phyloP scores from a whole-genome alignment of 2,888 invertebrate species.

The Harmothoe impar region DNA sequence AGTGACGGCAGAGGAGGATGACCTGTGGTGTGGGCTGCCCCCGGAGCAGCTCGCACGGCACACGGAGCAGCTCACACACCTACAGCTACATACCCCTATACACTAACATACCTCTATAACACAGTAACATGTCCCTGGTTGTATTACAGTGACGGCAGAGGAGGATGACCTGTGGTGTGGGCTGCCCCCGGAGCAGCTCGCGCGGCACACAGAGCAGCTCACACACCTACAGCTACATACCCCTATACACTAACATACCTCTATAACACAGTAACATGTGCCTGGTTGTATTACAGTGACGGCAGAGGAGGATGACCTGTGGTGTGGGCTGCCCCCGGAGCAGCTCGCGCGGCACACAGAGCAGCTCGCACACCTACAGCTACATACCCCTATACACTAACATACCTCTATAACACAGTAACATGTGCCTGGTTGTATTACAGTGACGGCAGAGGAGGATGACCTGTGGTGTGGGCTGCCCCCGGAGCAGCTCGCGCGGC shows the following conservation, averaged over 20 bases:
- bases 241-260: too few relatives aligned
- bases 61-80: slow-evolving; percentile 53
- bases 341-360: slow-evolving; percentile 49
- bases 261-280: too few relatives aligned
- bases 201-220: slow-evolving; percentile 50
- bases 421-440: slow-evolving; percentile 18
- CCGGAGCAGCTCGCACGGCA: slow-evolving; percentile 41
- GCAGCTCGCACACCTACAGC: too few relatives aligned
- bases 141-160: slow-evolving; percentile 65
- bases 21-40: slow-evolving; percentile 66
- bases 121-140: too few relatives aligned
- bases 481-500: slow-evolving; percentile 32
- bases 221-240: too few relatives aligned
- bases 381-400: too few relatives aligned
- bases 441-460: slow-evolving; percentile 68
- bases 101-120: too few relatives aligned
- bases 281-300: slow-evolving; percentile 63
- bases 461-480: slow-evolving; percentile 67
- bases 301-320: slow-evolving; percentile 68
- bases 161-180: slow-evolving; percentile 68
- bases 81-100: too few relatives aligned
- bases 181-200: slow-evolving; percentile 56
- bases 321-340: slow-evolving; percentile 61
- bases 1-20: slow-evolving; percentile 68
- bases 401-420: too few relatives aligned